Conservation (phyloP, 2,113 vertebrate genomes). For the Vulpes lagopus region DNA sequence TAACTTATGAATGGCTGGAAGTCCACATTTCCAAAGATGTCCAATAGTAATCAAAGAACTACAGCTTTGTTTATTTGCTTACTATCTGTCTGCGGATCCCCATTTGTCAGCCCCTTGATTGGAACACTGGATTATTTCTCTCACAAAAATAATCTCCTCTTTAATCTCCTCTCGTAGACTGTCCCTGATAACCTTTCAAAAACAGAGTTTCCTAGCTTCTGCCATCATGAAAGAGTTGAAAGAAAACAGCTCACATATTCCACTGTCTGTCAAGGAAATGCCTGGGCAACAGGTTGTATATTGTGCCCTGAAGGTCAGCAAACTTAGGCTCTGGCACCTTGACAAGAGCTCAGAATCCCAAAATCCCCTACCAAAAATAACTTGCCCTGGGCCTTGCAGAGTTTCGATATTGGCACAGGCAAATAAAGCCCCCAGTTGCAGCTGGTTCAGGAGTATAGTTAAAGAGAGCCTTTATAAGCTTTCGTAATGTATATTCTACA, state of each 20-base stretch:
- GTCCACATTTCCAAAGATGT: neutral
- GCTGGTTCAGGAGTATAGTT: slow-evolving; percentile 42
- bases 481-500: neutral
- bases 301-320: slow-evolving; percentile 68
- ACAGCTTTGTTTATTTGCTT: neutral
- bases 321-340: slow-evolving; percentile 58
- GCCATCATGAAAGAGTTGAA: slow-evolving; percentile 59
- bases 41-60: neutral
- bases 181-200: slow-evolving; percentile 1
- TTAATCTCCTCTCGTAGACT: neutral
- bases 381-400: neutral
- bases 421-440: slow-evolving; percentile 42
- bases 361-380: slow-evolving; percentile 76
- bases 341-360: slow-evolving; percentile 71
- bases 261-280: slow-evolving; percentile 62
- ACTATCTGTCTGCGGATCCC: neutral
- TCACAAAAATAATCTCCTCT: too few species aligned
- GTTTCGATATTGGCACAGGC: neutral
- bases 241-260: neutral
- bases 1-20: neutral
- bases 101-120: too few species aligned
- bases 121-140: too few species aligned
- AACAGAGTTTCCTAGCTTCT: neutral
- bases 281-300: slow-evolving; percentile 32
- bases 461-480: neutral